Evolutionary conservation across 1,140 invertebrate species (phyloP).

Genomic region (Rhynchophorus ferrugineus): DNA sequence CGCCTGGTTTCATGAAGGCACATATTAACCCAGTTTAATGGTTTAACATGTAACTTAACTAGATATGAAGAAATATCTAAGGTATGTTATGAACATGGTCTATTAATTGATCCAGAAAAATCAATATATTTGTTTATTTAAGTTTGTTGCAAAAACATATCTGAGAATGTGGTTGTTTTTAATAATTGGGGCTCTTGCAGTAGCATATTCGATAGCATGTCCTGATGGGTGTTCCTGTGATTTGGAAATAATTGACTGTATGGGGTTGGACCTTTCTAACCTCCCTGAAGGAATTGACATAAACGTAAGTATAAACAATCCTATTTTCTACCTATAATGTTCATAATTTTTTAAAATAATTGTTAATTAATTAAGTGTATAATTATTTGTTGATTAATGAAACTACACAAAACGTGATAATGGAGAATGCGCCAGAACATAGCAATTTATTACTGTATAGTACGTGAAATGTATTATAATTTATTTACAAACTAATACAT

Average conservation of each 20-base stretch:
- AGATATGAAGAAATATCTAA: too few relatives aligned
- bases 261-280: constrained; percentile 11
- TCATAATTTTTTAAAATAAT: constrained; percentile 1
- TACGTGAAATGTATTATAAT: too few relatives aligned
- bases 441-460: too few relatives aligned
- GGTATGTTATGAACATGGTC: too few relatives aligned
- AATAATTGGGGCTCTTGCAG: constrained; percentile 1
- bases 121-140: neutral
- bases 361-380: constrained; percentile 7
- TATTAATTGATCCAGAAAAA: too few relatives aligned
- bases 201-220: constrained; percentile 9
- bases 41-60: too few relatives aligned
- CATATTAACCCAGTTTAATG: too few relatives aligned
- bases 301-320: constrained; percentile 27
- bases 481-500: too few relatives aligned
- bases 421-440: too few relatives aligned
- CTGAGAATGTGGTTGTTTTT: constrained; percentile 10
- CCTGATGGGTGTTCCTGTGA: constrained; percentile 23
- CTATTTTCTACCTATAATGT: neutral
- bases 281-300: constrained; percentile 20
- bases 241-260: constrained; percentile 16
- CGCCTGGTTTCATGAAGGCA: too few relatives aligned
- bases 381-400: too few relatives aligned
- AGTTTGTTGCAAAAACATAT: neutral
- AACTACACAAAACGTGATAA: too few relatives aligned